Evolutionary conservation across 2,797 vertebrate species (phyloP).

Genomic region (Pempheris klunzingeri): DNA sequence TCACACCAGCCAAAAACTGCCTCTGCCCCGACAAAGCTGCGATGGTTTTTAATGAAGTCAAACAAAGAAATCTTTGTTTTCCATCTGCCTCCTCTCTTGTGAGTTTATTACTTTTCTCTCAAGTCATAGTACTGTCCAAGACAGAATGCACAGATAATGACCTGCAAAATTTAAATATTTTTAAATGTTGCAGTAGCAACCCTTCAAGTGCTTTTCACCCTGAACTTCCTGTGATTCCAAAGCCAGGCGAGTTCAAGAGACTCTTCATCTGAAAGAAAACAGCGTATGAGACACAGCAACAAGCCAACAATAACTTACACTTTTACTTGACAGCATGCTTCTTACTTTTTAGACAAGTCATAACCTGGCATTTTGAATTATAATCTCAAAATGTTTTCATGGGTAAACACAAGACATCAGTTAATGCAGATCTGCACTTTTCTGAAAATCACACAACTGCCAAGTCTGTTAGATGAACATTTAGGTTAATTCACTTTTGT

Average conservation of each 20-base stretch:
- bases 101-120: slow-evolving; percentile 58
- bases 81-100: slow-evolving; percentile 24
- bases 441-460: not conserved
- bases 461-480: slow-evolving; percentile 11
- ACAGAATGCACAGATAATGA: slow-evolving; percentile 62
- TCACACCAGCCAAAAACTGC: slow-evolving; percentile 53
- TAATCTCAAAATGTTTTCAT: slow-evolving; percentile 26
- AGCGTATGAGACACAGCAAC: slow-evolving; percentile 89
- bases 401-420: slow-evolving; percentile 29
- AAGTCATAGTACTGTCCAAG: slow-evolving; percentile 66
- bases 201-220: slow-evolving; percentile 87
- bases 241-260: slow-evolving; percentile 89
- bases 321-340: slow-evolving; percentile 76
- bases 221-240: slow-evolving; percentile 91
- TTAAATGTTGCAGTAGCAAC: slow-evolving; percentile 70
- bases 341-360: slow-evolving; percentile 43
- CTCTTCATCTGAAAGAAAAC: slow-evolving; percentile 95
- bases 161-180: slow-evolving; percentile 43
- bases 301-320: slow-evolving; percentile 75
- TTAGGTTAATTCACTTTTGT: not conserved
- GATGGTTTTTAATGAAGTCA: slow-evolving; percentile 73
- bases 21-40: slow-evolving; percentile 60
- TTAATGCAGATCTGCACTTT: slow-evolving; percentile 32
- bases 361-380: slow-evolving; percentile 37
- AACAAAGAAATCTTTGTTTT: slow-evolving; percentile 69